A percentile compares a stretch with the other conserved stretches of the same genome.
These are phyloP conservation scores for Syritta pipiens DNA, from an alignment of 2,888 invertebrate genomes.

Conservation along the genomic window DNA sequence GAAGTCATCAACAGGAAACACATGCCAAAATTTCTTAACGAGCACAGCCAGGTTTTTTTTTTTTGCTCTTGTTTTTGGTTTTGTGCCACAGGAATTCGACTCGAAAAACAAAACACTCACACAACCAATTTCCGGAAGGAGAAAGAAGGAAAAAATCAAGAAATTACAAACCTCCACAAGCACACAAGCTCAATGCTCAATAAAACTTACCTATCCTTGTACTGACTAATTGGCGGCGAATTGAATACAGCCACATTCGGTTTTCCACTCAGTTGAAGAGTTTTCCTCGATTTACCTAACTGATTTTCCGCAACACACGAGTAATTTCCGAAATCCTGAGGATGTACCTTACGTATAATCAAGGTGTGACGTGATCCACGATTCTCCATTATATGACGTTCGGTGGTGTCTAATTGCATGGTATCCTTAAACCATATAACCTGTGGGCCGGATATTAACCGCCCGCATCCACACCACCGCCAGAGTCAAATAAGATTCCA, in stretches of 20 bases:
- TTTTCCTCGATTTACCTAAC: constrained; percentile 84
- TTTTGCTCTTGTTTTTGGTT: not conserved
- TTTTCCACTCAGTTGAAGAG: constrained; percentile 84
- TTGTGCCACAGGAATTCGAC: not conserved
- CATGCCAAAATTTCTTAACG: constrained; percentile 37
- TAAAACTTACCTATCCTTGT: constrained; percentile 78
- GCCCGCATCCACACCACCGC: constrained; percentile 2
- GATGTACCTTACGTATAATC: constrained; percentile 84
- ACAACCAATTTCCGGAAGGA: constrained; percentile 6
- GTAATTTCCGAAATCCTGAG: constrained; percentile 86
- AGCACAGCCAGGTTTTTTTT: constrained; percentile 28
- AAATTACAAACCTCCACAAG: not conserved
- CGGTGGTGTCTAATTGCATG: constrained; percentile 85
- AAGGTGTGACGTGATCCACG: constrained; percentile 84
- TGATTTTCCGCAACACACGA: constrained; percentile 86
- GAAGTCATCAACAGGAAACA: constrained; percentile 13
- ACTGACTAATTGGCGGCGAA: constrained; percentile 83
- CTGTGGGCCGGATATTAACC: constrained; percentile 75
- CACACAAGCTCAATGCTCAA: not conserved
- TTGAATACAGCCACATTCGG: constrained; percentile 84
- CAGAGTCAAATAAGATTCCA: constrained; percentile 33
- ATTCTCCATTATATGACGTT: constrained; percentile 84
- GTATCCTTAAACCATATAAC: constrained; percentile 86
- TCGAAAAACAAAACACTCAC: constrained; percentile 14
- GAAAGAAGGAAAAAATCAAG: not conserved